phyloP scores from a whole-genome alignment of 2,888 invertebrate genomes.

The Apamea anceps region DNA sequence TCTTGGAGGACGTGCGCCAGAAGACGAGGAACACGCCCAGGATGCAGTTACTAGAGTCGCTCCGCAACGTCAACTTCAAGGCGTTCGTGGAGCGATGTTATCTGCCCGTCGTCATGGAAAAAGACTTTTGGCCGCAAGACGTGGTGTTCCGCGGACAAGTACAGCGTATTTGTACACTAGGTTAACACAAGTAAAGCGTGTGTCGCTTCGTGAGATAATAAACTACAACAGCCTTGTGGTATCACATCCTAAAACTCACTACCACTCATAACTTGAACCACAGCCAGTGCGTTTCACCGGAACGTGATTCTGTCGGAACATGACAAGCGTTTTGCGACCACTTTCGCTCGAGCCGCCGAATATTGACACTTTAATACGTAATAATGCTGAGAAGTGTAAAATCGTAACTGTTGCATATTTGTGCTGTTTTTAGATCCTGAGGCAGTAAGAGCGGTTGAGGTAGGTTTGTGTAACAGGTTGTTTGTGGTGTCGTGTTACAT shows the following conservation, averaged over 20 bases:
- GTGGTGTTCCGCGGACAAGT: too few relatives aligned
- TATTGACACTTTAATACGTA: slow-evolving; percentile 59
- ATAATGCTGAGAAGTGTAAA: slow-evolving; percentile 22
- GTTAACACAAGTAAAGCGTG: background rate
- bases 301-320: slow-evolving; percentile 67
- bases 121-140: too few relatives aligned
- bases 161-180: background rate
- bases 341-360: slow-evolving; percentile 74
- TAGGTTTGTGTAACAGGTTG: background rate
- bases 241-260: slow-evolving; percentile 1
- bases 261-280: slow-evolving; percentile 54
- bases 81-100: too few relatives aligned
- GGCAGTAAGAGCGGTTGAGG: background rate
- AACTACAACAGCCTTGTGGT: background rate
- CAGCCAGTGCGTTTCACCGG: slow-evolving; percentile 67
- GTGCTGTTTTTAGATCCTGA: slow-evolving; percentile 2
- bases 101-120: too few relatives aligned
- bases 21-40: too few relatives aligned
- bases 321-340: slow-evolving; percentile 77
- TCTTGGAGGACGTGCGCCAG: too few relatives aligned
- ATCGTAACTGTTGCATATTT: slow-evolving; percentile 32
- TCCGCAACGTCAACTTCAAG: too few relatives aligned
- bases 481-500: background rate
- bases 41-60: too few relatives aligned
- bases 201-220: background rate